A percentile compares a stretch with the other conserved stretches of the same genome.
Conservation (phyloP, 2,888 invertebrate genomes). For the Acleris literana region DNA sequence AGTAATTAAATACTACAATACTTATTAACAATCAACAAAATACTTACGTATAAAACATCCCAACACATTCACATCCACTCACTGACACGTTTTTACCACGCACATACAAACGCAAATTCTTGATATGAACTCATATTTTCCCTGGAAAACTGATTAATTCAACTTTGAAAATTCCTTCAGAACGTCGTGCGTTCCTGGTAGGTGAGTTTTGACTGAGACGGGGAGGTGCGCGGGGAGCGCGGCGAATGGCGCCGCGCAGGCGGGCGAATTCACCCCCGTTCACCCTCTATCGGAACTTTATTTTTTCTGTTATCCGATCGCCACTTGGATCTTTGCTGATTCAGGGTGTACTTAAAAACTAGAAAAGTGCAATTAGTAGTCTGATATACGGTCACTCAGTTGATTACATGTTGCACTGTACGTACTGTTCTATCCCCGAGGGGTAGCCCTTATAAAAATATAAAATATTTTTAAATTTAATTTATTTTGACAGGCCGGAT, state of each 20-base stretch:
- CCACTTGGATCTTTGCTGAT: slow-evolving; percentile 35
- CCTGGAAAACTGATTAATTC: slow-evolving; percentile 7
- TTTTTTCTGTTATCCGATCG: slow-evolving; percentile 34
- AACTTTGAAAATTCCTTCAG: slow-evolving; percentile 3
- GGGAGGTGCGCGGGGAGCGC: slow-evolving; percentile 18
- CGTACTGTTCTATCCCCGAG: too few species aligned
- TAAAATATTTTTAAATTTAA: too few species aligned
- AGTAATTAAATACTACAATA: slow-evolving; percentile 4
- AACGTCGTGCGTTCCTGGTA: slow-evolving; percentile 7
- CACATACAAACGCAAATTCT: slow-evolving; percentile 11
- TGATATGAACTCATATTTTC: slow-evolving; percentile 26
- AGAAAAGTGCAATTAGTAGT: slow-evolving; percentile 34
- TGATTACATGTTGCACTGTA: too few species aligned
- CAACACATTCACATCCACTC: slow-evolving; percentile 26
- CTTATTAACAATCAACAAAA: not conserved
- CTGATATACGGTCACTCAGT: not conserved
- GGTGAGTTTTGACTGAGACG: slow-evolving; percentile 29
- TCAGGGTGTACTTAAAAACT: slow-evolving; percentile 33
- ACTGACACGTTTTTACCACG: slow-evolving; percentile 25
- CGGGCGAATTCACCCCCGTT: slow-evolving; percentile 27
- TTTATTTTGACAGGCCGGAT: too few species aligned
- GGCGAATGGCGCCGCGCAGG: slow-evolving; percentile 34
- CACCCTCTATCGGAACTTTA: slow-evolving; percentile 36
- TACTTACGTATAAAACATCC: slow-evolving; percentile 33
- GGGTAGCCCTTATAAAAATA: too few species aligned